Conservation (phyloP, 2,888 invertebrate species). For the Melikaiella ostensackeni region DNA sequence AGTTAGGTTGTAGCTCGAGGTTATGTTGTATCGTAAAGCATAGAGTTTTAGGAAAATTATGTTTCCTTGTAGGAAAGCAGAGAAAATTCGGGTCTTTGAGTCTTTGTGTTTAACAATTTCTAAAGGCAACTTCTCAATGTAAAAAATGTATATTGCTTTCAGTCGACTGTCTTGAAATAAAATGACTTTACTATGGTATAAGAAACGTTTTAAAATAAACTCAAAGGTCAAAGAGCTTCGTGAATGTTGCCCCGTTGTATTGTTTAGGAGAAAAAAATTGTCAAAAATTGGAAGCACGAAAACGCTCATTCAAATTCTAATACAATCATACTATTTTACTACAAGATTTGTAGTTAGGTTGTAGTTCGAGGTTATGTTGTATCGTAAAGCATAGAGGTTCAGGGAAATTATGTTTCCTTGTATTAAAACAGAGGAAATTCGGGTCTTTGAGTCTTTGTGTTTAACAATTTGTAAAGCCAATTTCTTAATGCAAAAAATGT, state of each 20-base stretch:
- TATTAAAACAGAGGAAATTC: constrained; percentile 5
- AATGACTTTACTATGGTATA: no score
- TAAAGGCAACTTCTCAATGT: neutral
- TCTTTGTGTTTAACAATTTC: neutral
- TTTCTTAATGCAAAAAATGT: no score
- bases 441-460: neutral
- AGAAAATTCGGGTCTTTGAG: neutral
- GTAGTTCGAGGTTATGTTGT: neutral
- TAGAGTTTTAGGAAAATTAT: constrained; percentile 22
- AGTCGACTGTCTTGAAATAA: no score
- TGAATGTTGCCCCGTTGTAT: no score
- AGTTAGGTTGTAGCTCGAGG: neutral
- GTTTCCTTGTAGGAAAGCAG: neutral
- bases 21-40: constrained; percentile 10
- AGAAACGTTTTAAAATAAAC: no score
- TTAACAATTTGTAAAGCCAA: neutral
- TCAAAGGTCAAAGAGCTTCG: no score
- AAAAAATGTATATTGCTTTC: no score
- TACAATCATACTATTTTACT: constrained; percentile 5
- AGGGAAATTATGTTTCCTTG: constrained; percentile 14
- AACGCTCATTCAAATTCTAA: no score
- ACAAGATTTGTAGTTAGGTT: constrained; percentile 1
- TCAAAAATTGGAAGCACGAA: no score
- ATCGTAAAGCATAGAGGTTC: constrained; percentile 15
- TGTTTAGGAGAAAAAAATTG: no score